Conservation (phyloP, 2,888 invertebrate genomes). For the Leptinotarsa juncta region DNA sequence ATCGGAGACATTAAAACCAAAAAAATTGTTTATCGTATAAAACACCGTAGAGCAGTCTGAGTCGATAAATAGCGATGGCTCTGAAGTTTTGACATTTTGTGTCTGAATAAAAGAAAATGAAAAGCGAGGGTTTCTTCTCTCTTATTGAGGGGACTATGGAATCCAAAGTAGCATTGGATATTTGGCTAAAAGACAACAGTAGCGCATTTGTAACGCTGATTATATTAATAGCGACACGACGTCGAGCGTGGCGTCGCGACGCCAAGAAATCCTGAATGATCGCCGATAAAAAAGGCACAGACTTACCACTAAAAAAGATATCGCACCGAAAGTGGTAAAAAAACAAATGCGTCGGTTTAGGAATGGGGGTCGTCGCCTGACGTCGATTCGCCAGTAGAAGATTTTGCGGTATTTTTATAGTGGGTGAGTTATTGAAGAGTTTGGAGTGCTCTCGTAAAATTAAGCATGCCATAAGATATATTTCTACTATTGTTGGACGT, state of each 20-base stretch:
- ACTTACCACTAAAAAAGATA: slow-evolving; percentile 15
- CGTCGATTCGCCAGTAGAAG: slow-evolving; percentile 12
- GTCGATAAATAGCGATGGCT: too few species aligned
- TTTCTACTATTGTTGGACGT: not conserved
- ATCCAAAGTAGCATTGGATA: slow-evolving; percentile 5
- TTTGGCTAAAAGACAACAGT: slow-evolving; percentile 4
- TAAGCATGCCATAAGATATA: not conserved
- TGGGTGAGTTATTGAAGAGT: slow-evolving; percentile 6
- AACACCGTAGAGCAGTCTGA: too few species aligned
- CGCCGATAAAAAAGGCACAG: slow-evolving; percentile 14
- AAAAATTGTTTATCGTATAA: too few species aligned
- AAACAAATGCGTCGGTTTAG: slow-evolving; percentile 14
- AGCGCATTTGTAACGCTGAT: slow-evolving; percentile 7
- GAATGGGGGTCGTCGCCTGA: not conserved
- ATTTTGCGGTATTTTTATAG: slow-evolving; percentile 11
- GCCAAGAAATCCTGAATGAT: slow-evolving; percentile 12
- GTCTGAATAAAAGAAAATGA: too few species aligned
- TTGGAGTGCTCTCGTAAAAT: slow-evolving; percentile 1
- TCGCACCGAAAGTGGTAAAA: slow-evolving; percentile 8
- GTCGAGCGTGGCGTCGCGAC: slow-evolving; percentile 6
- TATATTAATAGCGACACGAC: slow-evolving; percentile 14
- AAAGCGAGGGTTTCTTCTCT: too few species aligned
- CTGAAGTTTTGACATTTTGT: too few species aligned
- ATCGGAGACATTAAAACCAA: too few species aligned
- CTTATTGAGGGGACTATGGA: not conserved